Percentiles rank a stretch among this genome's conserved stretches.
Conservation (phyloP, 2,113 vertebrate genomes). For the Lamprotornis superbus region DNA sequence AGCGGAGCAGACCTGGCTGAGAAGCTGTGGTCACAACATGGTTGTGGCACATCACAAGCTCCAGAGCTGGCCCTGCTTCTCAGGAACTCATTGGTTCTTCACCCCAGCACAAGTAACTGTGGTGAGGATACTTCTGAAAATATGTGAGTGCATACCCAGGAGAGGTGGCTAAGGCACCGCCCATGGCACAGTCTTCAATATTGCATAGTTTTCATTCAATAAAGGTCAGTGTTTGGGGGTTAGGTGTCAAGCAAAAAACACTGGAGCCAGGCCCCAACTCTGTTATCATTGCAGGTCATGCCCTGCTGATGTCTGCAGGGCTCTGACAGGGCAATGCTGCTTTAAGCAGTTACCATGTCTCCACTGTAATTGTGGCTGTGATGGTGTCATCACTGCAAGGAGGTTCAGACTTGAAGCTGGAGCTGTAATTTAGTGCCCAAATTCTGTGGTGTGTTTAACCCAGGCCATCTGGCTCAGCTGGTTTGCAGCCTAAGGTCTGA, state of each 20-base stretch:
- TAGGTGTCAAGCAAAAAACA: neutral
- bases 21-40: neutral
- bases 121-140: neutral
- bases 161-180: neutral
- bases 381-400: neutral
- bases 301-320: neutral
- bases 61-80: neutral
- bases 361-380: neutral
- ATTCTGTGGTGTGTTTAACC: neutral
- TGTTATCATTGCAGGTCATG: accelerated
- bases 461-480: neutral
- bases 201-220: constrained; percentile 21
- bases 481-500: neutral
- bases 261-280: neutral
- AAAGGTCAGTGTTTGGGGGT: neutral
- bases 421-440: neutral
- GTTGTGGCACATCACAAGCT: neutral
- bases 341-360: neutral
- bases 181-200: neutral
- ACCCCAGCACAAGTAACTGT: neutral
- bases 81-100: neutral
- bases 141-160: neutral
- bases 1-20: neutral
- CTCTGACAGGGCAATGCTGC: neutral
- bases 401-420: neutral